These are phyloP conservation scores for Myotis planiceps DNA, from an alignment of 2,797 vertebrate genomes.

Conservation along the genomic window DNA sequence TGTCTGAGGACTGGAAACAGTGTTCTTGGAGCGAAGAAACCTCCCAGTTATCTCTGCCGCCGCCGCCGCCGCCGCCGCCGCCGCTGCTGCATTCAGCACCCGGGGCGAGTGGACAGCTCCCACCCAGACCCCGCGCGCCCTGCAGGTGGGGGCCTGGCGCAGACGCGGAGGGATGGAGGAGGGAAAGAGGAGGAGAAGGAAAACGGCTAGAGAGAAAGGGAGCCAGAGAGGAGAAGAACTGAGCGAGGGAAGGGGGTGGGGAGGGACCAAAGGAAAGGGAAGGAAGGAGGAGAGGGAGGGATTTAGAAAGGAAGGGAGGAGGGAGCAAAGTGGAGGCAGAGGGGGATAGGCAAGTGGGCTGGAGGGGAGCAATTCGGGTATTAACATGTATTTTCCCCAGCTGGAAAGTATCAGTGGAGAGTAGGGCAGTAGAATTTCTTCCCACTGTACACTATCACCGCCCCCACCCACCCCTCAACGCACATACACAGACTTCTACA, in stretches of 20 bases:
- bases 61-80: background rate
- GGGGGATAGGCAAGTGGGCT: background rate
- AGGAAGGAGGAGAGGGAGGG: constrained; percentile 46
- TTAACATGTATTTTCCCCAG: background rate
- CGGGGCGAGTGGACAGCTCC: constrained; percentile 94
- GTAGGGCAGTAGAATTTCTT: background rate
- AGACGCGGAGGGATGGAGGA: constrained; percentile 54
- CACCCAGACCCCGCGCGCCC: constrained; percentile 88
- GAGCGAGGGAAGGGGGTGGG: background rate
- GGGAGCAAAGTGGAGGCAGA: constrained; percentile 2
- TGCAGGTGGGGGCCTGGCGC: constrained; percentile 74
- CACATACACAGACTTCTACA: background rate
- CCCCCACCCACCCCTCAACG: background rate
- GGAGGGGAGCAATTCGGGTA: background rate
- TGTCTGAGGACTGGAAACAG: constrained; percentile 36
- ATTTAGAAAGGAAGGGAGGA: constrained; percentile 27
- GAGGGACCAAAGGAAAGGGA: constrained; percentile 52
- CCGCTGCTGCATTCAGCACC: constrained; percentile 93
- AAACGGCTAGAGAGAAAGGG: background rate
- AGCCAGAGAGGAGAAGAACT: background rate
- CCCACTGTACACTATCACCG: background rate
- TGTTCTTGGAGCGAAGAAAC: constrained; percentile 12
- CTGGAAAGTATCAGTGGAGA: background rate
- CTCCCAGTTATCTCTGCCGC: constrained; percentile 80
- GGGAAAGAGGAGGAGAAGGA: background rate